Conservation (phyloP, 2,888 invertebrate species). For the Lepeophtheirus nordmannii region DNA sequence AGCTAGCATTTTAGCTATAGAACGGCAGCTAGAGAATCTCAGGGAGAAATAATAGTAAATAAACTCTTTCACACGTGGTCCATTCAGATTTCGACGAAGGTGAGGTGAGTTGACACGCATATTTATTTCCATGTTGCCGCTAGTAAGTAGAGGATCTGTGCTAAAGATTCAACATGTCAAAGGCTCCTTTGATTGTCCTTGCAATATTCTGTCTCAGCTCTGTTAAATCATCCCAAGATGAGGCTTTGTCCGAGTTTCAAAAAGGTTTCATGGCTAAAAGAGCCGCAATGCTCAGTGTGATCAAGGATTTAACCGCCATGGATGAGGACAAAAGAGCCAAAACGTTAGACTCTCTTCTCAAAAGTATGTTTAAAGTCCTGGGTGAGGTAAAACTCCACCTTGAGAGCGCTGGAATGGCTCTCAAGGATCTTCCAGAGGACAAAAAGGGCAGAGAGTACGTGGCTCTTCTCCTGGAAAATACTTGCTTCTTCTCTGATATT, state of each 20-base stretch:
- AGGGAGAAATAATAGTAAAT: not conserved
- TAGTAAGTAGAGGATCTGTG: not conserved
- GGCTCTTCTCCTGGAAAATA: constrained; percentile 16
- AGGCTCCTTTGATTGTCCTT: not conserved
- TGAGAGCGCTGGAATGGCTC: not conserved
- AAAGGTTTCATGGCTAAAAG: not conserved
- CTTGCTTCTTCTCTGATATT: constrained; percentile 15
- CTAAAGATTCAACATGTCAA: not conserved
- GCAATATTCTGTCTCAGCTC: not conserved
- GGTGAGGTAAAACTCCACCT: not conserved
- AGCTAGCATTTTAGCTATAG: too few species aligned
- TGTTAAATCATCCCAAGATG: too few species aligned
- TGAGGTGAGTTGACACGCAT: not conserved
- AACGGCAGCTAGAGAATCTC: too few species aligned
- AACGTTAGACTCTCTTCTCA: not conserved
- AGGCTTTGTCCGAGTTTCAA: not conserved
- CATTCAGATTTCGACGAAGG: not conserved
- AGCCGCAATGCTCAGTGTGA: not conserved
- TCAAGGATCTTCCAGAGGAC: not conserved
- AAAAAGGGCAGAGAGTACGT: not conserved
- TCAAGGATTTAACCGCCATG: not conserved
- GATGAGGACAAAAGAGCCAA: not conserved
- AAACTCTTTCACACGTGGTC: not conserved
- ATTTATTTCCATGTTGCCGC: not conserved
- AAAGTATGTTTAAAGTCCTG: not conserved